Conservation (phyloP, 2,888 invertebrate species). For the Apamea anceps region DNA sequence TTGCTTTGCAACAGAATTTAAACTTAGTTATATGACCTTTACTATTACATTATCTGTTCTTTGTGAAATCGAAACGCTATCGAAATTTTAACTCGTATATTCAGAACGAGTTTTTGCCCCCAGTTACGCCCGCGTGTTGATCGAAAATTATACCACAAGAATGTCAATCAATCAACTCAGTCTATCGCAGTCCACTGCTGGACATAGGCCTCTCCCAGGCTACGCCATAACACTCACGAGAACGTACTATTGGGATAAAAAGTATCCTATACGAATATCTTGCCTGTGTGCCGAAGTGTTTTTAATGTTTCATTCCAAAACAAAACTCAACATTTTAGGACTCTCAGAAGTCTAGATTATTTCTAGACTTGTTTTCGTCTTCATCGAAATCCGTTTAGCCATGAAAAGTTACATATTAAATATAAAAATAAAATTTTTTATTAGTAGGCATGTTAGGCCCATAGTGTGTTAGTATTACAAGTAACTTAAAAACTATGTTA, state of each 20-base stretch:
- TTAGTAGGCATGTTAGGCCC: too few relatives aligned
- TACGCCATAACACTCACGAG: too few relatives aligned
- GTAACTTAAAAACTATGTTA: too few relatives aligned
- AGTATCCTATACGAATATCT: too few relatives aligned
- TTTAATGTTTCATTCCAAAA: neutral
- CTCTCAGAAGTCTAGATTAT: neutral
- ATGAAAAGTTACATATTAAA: neutral
- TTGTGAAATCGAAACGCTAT: constrained; percentile 1
- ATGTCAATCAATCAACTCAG: too few relatives aligned
- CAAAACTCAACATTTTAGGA: neutral
- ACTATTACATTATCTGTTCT: constrained; percentile 11
- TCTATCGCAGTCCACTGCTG: too few relatives aligned
- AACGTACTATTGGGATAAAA: neutral
- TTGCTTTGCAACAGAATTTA: constrained; percentile 16
- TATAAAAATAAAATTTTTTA: too few relatives aligned
- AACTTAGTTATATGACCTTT: neutral
- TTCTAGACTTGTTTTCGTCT: neutral
- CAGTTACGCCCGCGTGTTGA: too few relatives aligned
- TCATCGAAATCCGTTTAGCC: neutral
- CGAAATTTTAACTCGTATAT: neutral
- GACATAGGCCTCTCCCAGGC: too few relatives aligned
- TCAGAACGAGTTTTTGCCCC: neutral
- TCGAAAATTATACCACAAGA: neutral
- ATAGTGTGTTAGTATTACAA: too few relatives aligned
- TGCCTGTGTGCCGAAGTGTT: neutral